Evolutionary conservation across 2,888 invertebrate species (phyloP).

Genomic region (Troglohyphantes excavatus): DNA sequence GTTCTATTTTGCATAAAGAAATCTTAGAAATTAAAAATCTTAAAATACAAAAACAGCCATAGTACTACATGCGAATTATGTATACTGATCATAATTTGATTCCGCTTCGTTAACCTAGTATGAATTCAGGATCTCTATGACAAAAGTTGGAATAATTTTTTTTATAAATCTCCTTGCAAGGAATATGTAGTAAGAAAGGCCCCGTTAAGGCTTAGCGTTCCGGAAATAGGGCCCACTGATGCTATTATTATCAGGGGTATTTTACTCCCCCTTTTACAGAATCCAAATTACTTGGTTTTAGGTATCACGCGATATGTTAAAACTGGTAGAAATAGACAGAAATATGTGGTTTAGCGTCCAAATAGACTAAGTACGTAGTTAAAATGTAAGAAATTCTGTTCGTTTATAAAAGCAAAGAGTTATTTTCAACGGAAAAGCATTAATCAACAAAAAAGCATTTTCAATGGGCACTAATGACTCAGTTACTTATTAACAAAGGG

Average conservation of each 20-base stretch:
- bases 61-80: no score
- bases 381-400: background rate
- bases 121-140: background rate
- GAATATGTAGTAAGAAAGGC: background rate
- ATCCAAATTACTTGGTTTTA: background rate
- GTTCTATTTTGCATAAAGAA: no score
- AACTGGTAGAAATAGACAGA: background rate
- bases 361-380: background rate
- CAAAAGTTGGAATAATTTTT: background rate
- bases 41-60: no score
- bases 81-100: background rate
- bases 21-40: no score
- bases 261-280: background rate
- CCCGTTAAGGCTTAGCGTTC: no score
- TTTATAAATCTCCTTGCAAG: background rate
- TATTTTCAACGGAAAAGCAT: conserved; percentile 1
- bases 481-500: conserved; percentile 18
- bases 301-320: background rate
- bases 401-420: background rate
- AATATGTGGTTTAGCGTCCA: background rate
- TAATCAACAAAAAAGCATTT: background rate
- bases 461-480: background rate
- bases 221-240: background rate
- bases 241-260: background rate
- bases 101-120: background rate